phyloP scores from a whole-genome alignment of 2,888 invertebrate genomes.

The Pinctada fucata region DNA sequence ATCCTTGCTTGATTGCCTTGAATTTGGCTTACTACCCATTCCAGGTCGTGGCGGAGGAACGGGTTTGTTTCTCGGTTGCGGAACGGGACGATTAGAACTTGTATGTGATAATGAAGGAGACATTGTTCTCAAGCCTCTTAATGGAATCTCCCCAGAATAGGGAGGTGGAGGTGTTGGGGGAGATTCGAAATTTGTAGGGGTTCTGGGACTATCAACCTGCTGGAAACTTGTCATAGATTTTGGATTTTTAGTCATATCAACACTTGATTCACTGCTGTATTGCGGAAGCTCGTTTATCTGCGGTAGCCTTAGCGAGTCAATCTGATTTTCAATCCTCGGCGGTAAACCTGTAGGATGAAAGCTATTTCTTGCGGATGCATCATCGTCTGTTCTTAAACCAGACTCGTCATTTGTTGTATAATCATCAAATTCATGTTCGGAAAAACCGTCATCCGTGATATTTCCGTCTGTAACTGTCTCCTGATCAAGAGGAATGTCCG shows the following conservation, averaged over 20 bases:
- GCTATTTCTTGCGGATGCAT: constrained; percentile 37
- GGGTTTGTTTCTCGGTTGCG: constrained; percentile 45
- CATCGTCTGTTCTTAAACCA: constrained; percentile 38
- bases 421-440: constrained; percentile 51
- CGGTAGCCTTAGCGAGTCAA: constrained; percentile 54
- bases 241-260: constrained; percentile 46
- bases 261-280: constrained; percentile 47
- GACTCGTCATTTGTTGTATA: constrained; percentile 53
- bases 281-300: constrained; percentile 38
- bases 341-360: constrained; percentile 50
- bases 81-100: constrained; percentile 23
- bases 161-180: constrained; percentile 54
- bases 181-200: constrained; percentile 13
- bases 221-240: constrained; percentile 63
- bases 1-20: constrained; percentile 32
- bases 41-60: constrained; percentile 53
- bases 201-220: constrained; percentile 44
- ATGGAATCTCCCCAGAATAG: constrained; percentile 50
- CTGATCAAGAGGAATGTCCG: constrained; percentile 32
- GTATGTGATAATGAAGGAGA: constrained; percentile 27
- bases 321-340: constrained; percentile 62
- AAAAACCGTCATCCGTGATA: constrained; percentile 41
- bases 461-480: constrained; percentile 40
- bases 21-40: constrained; percentile 44
- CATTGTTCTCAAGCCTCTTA: constrained; percentile 23